These are phyloP conservation scores for Spatula clypeata DNA, from an alignment of 2,797 vertebrate genomes.

Conservation along the genomic window DNA sequence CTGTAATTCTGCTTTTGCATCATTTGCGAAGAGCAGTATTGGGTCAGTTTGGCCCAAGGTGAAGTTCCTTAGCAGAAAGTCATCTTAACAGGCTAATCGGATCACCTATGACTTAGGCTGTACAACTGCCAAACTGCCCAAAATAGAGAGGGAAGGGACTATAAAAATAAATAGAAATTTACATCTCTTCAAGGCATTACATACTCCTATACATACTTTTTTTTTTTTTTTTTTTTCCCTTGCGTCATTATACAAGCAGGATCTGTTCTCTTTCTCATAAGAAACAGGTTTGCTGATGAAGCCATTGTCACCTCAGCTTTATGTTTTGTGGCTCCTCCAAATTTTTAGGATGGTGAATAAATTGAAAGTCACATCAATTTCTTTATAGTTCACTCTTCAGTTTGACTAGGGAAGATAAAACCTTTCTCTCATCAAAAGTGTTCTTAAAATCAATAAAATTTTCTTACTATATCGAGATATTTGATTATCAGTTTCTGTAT, in stretches of 20 bases:
- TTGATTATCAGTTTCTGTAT: background rate
- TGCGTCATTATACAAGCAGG: background rate
- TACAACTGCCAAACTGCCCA: background rate
- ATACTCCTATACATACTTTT: background rate
- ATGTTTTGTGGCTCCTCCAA: background rate
- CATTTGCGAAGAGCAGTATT: rapidly evolving
- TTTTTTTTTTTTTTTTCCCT: too few species aligned
- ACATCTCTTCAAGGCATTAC: background rate
- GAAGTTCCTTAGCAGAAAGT: background rate
- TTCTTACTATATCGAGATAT: background rate
- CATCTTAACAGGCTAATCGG: background rate
- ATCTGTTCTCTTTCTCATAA: background rate
- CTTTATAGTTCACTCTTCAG: background rate
- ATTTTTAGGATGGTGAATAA: background rate
- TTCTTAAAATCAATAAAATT: background rate
- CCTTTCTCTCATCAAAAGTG: background rate
- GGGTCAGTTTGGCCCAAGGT: background rate
- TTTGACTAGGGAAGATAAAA: slow-evolving; percentile 18
- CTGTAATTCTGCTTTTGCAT: background rate
- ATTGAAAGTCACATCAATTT: background rate
- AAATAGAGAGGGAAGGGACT: background rate
- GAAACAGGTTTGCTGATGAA: background rate
- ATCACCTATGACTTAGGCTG: background rate
- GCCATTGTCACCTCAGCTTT: background rate
- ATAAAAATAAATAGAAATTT: background rate